Conservation (phyloP, 2,888 invertebrate species). For the Cantharis lateralis region DNA sequence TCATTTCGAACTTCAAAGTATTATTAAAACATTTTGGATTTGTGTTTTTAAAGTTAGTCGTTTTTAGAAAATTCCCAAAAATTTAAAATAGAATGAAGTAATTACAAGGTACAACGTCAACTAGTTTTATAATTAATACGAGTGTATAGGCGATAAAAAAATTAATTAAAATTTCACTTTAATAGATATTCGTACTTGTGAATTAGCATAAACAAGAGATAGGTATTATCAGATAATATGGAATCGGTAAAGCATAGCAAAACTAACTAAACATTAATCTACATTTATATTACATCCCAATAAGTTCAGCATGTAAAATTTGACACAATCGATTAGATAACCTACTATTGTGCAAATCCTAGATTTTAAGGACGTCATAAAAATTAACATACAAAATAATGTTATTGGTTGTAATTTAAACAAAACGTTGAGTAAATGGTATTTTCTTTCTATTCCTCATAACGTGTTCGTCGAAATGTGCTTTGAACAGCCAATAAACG, state of each 20-base stretch:
- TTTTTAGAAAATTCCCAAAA: background rate
- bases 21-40: background rate
- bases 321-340: background rate
- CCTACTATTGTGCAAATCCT: background rate
- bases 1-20: too few species aligned
- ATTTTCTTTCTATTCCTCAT: background rate
- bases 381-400: background rate
- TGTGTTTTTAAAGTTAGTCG: too few species aligned
- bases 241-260: constrained; percentile 12
- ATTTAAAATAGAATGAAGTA: background rate
- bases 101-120: background rate
- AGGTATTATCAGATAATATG: constrained; percentile 6
- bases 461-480: background rate
- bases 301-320: background rate
- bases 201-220: constrained; percentile 7
- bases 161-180: background rate
- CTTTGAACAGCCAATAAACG: background rate
- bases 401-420: background rate
- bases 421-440: background rate
- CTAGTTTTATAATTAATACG: background rate
- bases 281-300: background rate
- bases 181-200: background rate
- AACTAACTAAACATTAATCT: background rate
- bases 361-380: background rate
- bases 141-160: background rate